Evolutionary conservation across 2,113 vertebrate genomes (phyloP), one percentile per base, ranked within the genome.

Genomic region (Lasiurus cinereus): DNA sequence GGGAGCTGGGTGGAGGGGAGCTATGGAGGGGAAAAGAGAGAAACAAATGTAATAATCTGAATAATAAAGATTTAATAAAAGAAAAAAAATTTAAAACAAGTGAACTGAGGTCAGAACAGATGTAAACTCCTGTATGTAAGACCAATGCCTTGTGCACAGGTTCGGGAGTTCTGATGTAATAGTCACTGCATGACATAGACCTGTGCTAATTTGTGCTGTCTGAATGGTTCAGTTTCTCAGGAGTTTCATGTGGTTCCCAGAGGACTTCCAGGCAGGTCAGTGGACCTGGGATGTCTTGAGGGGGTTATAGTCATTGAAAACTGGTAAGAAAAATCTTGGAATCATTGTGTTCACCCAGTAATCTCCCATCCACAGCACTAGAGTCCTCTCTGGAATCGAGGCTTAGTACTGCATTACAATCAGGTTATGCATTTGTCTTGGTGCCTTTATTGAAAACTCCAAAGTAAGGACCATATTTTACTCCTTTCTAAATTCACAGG

Each of bases 311-410:
- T 14, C 16, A 24, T 19, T 36, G 59, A 77, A 48, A 66, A 56
- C n/a, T 24, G 62, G 54, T 9, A 24, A 74, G 85, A 74, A 43
- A 77, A 64, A 12, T 12, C 39, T 33, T 6, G 12, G 82, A 6
- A 27, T n/a, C 27, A 13, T 19, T 0, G 4, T 3, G 3, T 21
- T 33, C 9, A 4, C 9, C 43, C 27, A 39, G 5, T 6, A 11
- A n/a, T 0, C 43, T n/a, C 5, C 16, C 36, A 29, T 13, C 43
- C 50, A 3, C 46, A 72, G 74, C 39, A 21, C n/a, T 66, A 1
- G 3, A 13, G 16, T 5, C 24, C 43, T 43, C 48, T 69, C 33
- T 4, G 2, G 66, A 62, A 31, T 36, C 13, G 1, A n/a, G 33
- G 12, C 46, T n/a, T 21, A 5, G 0, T 24, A 12, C 39, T 16